Percentiles rank a stretch among this genome's conserved stretches.
Evolutionary conservation across 2,113 vertebrate species (phyloP).

Genomic region (Tragelaphus scriptus): DNA sequence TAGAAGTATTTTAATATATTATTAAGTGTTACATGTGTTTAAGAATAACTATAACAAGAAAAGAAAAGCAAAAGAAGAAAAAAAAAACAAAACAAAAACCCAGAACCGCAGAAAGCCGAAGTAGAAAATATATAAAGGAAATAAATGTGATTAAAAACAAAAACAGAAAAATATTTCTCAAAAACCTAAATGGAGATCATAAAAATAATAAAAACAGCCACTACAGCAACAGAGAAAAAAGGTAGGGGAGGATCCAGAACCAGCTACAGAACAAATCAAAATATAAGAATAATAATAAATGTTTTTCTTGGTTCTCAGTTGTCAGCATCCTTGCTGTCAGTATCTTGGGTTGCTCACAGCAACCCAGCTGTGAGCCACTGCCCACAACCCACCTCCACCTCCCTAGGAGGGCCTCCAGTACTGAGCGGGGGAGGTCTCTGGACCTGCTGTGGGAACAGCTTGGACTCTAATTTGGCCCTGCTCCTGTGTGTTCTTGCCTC

Average conservation of each 20-base stretch:
- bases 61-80: not conserved
- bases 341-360: not conserved
- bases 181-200: not conserved
- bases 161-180: not conserved
- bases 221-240: not conserved
- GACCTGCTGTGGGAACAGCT: not conserved
- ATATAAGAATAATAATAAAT: not conserved
- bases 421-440: not conserved
- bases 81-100: not conserved
- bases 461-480: not conserved
- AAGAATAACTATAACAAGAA: not conserved
- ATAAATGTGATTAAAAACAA: not conserved
- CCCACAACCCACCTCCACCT: not conserved
- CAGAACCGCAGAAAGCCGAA: not conserved
- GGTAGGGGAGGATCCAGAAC: accelerated
- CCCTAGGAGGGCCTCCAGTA: not conserved
- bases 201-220: not conserved
- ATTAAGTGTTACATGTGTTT: not conserved
- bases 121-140: not conserved
- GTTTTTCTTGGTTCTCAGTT: not conserved
- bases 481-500: not conserved
- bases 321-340: not conserved
- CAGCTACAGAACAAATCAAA: not conserved
- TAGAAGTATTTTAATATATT: not conserved
- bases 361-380: not conserved